phyloP scores from a whole-genome alignment of 53 echinoderm and acorn worm genomes.

The Pentamera pediparva region DNA sequence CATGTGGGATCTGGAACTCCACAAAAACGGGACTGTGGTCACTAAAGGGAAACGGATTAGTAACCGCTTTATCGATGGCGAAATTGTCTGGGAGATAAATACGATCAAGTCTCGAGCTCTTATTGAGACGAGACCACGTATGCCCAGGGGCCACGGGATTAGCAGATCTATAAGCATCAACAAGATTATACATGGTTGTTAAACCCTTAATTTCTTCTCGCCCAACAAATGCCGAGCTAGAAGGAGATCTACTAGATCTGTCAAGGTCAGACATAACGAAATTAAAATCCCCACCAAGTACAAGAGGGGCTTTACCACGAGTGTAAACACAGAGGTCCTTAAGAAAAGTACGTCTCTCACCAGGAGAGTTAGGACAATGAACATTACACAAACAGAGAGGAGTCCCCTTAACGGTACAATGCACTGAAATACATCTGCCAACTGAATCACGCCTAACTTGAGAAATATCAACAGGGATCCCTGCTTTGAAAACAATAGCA shows the following conservation, averaged over 20 bases:
- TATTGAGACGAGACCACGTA: background rate
- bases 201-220: background rate
- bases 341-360: background rate
- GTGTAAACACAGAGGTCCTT: background rate
- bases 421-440: background rate
- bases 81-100: background rate
- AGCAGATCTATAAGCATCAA: background rate
- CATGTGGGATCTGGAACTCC: background rate
- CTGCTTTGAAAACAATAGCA: background rate
- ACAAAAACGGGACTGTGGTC: background rate
- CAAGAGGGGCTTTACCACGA: background rate
- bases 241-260: background rate
- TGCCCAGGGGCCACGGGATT: background rate
- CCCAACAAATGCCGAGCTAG: background rate
- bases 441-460: background rate
- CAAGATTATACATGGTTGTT: background rate
- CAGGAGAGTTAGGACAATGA: background rate
- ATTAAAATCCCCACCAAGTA: constrained; percentile 15
- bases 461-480: background rate
- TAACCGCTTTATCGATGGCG: background rate
- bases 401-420: background rate
- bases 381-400: background rate
- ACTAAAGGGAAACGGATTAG: background rate
- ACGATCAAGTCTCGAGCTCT: background rate
- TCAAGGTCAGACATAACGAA: background rate